Conservation (phyloP, 2,888 invertebrate species). For the Meiosimyza platycephala region DNA sequence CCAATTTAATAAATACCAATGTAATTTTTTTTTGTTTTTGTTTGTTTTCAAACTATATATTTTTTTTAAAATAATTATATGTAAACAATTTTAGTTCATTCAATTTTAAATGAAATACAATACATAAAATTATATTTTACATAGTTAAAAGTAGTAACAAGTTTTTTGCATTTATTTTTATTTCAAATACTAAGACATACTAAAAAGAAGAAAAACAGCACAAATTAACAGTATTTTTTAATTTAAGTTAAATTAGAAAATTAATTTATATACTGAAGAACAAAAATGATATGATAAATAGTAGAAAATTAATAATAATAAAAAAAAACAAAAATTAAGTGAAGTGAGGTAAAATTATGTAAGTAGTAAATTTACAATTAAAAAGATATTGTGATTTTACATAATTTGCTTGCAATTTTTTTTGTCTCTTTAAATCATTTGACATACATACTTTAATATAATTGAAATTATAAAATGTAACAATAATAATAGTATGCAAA, state of each 20-base stretch:
- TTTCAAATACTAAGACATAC: constrained; percentile 21
- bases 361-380: constrained; percentile 3
- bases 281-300: neutral
- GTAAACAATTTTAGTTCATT: constrained; percentile 39
- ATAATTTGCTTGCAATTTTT: neutral
- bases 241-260: neutral
- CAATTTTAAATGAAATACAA: constrained; percentile 39
- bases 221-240: constrained; percentile 21
- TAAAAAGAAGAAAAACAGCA: constrained; percentile 9
- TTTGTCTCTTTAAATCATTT: too few species aligned
- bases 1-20: constrained; percentile 44
- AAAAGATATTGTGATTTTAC: neutral
- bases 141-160: constrained; percentile 24
- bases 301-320: neutral
- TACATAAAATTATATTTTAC: constrained; percentile 34
- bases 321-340: constrained; percentile 18
- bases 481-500: neutral
- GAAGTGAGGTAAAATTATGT: neutral
- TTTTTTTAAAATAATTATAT: constrained; percentile 43
- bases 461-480: neutral
- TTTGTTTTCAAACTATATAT: constrained; percentile 45
- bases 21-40: constrained; percentile 42
- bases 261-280: constrained; percentile 3
- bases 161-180: constrained; percentile 9
- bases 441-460: too few species aligned